Evolutionary conservation across 2,797 vertebrate species (phyloP).

Genomic region (Acrossocheilus fasciatus): DNA sequence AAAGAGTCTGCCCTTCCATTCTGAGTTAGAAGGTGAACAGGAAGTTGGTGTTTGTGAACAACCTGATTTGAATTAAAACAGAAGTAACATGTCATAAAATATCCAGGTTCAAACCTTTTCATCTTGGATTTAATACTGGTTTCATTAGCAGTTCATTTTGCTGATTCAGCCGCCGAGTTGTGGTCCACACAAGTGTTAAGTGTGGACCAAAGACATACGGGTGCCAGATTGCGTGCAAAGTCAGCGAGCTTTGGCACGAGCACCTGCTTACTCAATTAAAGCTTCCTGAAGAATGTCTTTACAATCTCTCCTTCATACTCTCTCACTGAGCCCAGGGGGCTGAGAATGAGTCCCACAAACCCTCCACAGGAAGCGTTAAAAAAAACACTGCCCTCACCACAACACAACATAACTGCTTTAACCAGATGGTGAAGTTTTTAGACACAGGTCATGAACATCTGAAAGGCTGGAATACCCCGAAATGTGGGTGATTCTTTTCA

Average conservation of each 20-base stretch:
- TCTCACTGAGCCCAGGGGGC: conserved; percentile 51
- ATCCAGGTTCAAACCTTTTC: conserved; percentile 8
- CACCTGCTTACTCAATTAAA: conserved; percentile 63
- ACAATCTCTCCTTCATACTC: conserved; percentile 56
- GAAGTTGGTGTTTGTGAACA: conserved; percentile 8
- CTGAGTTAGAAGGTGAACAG: background rate
- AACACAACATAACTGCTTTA: conserved; percentile 12
- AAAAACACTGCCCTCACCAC: conserved; percentile 4
- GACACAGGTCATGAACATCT: conserved; percentile 5
- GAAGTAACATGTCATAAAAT: conserved; percentile 12
- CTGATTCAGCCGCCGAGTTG: conserved; percentile 36
- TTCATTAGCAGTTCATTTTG: conserved; percentile 61
- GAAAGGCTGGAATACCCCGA: background rate
- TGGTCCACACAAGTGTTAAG: conserved; percentile 29
- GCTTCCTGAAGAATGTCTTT: conserved; percentile 55
- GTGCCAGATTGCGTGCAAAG: conserved; percentile 59
- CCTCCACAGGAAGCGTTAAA: conserved; percentile 37
- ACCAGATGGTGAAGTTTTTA: conserved; percentile 28
- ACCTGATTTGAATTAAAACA: conserved; percentile 39
- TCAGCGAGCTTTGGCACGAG: conserved; percentile 52
- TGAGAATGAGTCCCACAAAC: conserved; percentile 43
- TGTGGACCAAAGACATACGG: conserved; percentile 35
- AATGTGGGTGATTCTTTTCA: conserved; percentile 6
- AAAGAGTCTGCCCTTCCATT: background rate
- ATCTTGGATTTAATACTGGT: conserved; percentile 46